phyloP scores from a whole-genome alignment of 92 coral and sea anemone species.

The Pocillopora grandis region DNA sequence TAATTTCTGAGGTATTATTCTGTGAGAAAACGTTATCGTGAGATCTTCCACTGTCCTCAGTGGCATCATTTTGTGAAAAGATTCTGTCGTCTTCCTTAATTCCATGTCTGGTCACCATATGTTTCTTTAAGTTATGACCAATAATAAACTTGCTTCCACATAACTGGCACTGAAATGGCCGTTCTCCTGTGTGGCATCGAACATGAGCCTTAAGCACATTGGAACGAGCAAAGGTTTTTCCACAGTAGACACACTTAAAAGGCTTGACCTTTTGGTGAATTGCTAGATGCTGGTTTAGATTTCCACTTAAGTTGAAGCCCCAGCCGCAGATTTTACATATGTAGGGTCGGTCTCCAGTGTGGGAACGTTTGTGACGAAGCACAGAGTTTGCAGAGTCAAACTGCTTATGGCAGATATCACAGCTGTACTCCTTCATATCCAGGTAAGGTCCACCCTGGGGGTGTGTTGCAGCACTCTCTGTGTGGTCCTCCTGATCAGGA shows the following conservation, averaged over 20 bases:
- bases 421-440: conserved; percentile 31
- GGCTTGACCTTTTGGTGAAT: conserved; percentile 93
- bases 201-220: conserved; percentile 93
- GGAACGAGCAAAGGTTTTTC: conserved; percentile 93
- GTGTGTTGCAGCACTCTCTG: conserved; percentile 8
- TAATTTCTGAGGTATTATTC: not conserved
- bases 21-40: conserved; percentile 5
- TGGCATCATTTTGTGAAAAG: conserved; percentile 27
- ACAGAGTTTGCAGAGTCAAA: conserved; percentile 85
- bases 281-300: conserved; percentile 86
- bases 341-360: conserved; percentile 85
- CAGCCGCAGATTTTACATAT: conserved; percentile 89
- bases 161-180: conserved; percentile 85
- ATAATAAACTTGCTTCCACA: conserved; percentile 90
- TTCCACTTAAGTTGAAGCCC: conserved; percentile 90
- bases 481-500: conserved; percentile 21
- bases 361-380: conserved; percentile 79
- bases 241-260: conserved; percentile 89
- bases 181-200: conserved; percentile 88
- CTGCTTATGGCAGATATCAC: conserved; percentile 73
- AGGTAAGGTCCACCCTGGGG: not conserved
- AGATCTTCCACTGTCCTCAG: not conserved
- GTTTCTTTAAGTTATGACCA: conserved; percentile 83
- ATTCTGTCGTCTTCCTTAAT: conserved; percentile 33
- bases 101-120: conserved; percentile 77